phyloP scores from a whole-genome alignment of 2,797 vertebrate species.

The Kryptolebias ocellatus region DNA sequence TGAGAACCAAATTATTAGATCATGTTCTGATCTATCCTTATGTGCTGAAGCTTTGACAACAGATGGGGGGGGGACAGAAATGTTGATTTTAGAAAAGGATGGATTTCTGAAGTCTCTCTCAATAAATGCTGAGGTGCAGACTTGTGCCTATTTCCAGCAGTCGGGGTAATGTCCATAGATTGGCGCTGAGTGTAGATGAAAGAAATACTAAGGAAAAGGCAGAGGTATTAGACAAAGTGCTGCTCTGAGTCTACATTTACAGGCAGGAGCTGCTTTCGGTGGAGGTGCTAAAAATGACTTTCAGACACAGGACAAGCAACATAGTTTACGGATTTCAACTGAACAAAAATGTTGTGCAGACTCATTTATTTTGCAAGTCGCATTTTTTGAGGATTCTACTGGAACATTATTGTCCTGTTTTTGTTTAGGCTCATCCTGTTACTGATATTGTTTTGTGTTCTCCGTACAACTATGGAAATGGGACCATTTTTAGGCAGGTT shows the following conservation, averaged over 20 bases:
- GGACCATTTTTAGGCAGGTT: too few relatives aligned
- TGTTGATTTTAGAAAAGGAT: neutral
- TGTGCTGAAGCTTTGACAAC: constrained; percentile 1
- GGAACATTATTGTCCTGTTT: too few relatives aligned
- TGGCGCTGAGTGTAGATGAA: constrained; percentile 42
- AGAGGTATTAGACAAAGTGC: constrained; percentile 19
- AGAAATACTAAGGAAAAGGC: constrained; percentile 24
- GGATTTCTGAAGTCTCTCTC: constrained; percentile 14
- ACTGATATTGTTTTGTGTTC: too few relatives aligned
- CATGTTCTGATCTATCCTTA: constrained; percentile 1
- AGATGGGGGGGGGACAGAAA: constrained; percentile 1
- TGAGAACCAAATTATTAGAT: constrained; percentile 4
- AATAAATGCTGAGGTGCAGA: constrained; percentile 22
- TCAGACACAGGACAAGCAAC: constrained; percentile 5
- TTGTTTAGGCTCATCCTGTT: too few relatives aligned
- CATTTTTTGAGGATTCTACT: too few relatives aligned
- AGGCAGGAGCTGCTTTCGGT: constrained; percentile 16
- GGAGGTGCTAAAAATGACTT: constrained; percentile 3
- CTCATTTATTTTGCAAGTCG: too few relatives aligned
- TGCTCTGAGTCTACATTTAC: constrained; percentile 25
- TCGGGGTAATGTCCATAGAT: constrained; percentile 32
- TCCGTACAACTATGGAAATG: too few relatives aligned
- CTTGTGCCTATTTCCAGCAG: constrained; percentile 18
- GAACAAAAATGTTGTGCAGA: neutral
- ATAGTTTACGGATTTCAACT: neutral